Conservation (phyloP, 2,113 vertebrate species). For the Alligator mississippiensis region DNA sequence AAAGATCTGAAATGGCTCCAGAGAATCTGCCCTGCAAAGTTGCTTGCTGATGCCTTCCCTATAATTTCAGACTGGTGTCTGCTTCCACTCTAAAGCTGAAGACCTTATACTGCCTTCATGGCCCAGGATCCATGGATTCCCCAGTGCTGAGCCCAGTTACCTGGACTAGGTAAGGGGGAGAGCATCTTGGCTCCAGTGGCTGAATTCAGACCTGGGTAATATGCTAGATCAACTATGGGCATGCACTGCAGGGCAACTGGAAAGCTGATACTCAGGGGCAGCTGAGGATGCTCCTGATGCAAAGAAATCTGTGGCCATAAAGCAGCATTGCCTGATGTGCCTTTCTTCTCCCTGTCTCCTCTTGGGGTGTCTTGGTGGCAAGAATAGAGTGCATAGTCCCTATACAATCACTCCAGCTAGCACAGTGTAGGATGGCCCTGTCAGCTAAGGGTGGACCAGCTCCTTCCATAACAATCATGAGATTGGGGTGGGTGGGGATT, state of each 20-base stretch:
- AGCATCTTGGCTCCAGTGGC: not conserved
- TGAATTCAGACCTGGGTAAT: not conserved
- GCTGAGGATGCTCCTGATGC: not conserved
- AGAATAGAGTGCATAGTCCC: not conserved
- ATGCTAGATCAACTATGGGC: not conserved
- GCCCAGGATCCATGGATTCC: fast-evolving
- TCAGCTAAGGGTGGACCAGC: not conserved
- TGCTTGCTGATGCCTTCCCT: not conserved
- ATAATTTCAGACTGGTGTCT: not conserved
- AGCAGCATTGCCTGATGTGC: not conserved
- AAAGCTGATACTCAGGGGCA: not conserved
- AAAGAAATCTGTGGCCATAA: not conserved
- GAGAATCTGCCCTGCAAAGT: not conserved
- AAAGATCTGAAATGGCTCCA: not conserved
- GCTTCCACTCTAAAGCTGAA: not conserved
- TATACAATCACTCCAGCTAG: not conserved
- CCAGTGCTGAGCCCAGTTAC: not conserved
- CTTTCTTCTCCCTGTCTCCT: not conserved
- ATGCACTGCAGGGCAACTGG: not conserved
- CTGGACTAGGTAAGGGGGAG: not conserved
- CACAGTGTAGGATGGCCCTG: too few species aligned
- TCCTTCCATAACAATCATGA: conserved; percentile 15
- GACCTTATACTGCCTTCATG: not conserved
- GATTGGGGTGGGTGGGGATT: conserved; percentile 18
- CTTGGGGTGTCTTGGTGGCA: not conserved